phyloP scores from a whole-genome alignment of 53 echinoderm and acorn worm genomes.

The Crossaster papposus region DNA sequence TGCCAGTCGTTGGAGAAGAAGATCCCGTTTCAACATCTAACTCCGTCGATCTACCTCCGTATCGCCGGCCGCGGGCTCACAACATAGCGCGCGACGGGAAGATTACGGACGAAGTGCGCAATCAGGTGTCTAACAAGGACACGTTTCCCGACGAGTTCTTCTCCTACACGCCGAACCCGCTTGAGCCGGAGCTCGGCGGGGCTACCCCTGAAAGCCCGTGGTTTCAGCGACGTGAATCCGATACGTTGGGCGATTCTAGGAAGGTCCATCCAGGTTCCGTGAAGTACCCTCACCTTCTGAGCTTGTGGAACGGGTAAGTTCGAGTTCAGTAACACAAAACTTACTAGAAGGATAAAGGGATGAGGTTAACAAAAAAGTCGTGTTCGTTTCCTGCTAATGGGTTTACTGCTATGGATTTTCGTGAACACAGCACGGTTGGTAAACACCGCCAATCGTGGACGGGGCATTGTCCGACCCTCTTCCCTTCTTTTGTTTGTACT shows the following conservation, averaged over 20 bases:
- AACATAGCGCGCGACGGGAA: background rate
- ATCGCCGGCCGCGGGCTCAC: background rate
- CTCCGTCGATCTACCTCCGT: background rate
- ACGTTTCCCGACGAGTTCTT: conserved; percentile 1
- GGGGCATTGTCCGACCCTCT: too few species aligned
- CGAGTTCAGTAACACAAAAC: background rate
- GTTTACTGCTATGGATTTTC: too few species aligned
- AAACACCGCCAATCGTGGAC: too few species aligned
- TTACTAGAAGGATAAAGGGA: too few species aligned
- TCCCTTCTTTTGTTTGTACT: too few species aligned
- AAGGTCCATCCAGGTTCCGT: conserved; percentile 7
- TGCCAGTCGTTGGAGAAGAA: background rate
- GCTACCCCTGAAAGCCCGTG: background rate
- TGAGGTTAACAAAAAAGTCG: too few species aligned
- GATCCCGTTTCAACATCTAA: background rate
- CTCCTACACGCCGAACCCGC: background rate
- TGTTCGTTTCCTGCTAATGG: too few species aligned
- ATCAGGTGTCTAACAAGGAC: background rate
- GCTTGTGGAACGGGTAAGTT: conserved; percentile 1
- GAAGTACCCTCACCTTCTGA: background rate
- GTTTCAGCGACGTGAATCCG: background rate
- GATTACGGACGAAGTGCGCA: background rate
- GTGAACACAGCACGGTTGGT: too few species aligned
- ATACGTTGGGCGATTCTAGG: background rate
- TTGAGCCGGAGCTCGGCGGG: background rate